These are phyloP conservation scores for Himantopus leucocephalus DNA, from an alignment of 2,113 vertebrate species.

Conservation along the genomic window DNA sequence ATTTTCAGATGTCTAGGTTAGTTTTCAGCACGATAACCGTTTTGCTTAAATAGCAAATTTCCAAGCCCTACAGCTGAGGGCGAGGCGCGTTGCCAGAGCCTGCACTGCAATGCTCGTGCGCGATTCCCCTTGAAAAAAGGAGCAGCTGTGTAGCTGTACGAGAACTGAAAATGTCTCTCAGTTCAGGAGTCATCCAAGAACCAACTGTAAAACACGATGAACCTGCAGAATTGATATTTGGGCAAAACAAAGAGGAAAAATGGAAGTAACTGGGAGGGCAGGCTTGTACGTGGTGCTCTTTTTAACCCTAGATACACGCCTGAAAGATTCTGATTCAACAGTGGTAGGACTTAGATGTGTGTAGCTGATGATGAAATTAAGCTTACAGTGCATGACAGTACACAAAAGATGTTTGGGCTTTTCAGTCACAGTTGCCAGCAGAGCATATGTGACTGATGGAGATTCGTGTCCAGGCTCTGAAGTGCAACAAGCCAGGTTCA, in stretches of 20 bases:
- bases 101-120: not conserved
- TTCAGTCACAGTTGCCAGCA: not conserved
- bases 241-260: not conserved
- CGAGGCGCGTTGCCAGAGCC: slow-evolving; percentile 17
- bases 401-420: not conserved
- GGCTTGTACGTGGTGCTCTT: not conserved
- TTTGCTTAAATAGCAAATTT: slow-evolving; percentile 45
- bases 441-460: not conserved
- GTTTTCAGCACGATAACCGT: not conserved
- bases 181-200: slow-evolving; percentile 45
- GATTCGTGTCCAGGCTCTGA: not conserved
- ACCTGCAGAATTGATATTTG: not conserved
- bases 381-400: not conserved
- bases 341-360: not conserved
- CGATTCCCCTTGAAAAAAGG: not conserved
- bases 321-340: not conserved
- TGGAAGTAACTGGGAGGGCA: not conserved
- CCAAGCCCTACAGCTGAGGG: slow-evolving; percentile 24
- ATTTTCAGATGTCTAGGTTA: not conserved
- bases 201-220: not conserved
- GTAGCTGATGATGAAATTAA: not conserved
- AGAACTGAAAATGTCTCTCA: slow-evolving; percentile 41
- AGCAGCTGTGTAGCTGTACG: slow-evolving; percentile 33
- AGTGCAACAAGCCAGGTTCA: not conserved
- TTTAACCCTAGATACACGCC: not conserved